Conservation (phyloP, 2,797 vertebrate genomes). For the Chromis chromis region DNA sequence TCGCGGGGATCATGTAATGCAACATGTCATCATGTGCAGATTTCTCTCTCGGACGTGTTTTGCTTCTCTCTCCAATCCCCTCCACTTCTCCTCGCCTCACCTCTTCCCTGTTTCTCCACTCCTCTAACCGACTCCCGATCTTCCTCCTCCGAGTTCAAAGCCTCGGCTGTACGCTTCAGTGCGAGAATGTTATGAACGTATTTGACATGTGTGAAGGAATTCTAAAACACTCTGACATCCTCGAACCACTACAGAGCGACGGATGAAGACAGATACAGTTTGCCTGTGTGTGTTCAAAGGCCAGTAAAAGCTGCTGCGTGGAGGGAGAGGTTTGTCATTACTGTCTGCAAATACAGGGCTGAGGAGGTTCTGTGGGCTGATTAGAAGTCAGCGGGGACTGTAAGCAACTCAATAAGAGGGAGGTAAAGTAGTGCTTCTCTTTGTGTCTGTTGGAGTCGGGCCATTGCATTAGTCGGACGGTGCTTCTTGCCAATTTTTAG, state of each 20-base stretch:
- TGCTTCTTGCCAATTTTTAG: conserved; percentile 28
- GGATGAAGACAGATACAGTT: conserved; percentile 43
- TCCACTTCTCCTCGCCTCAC: conserved; percentile 30
- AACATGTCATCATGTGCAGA: conserved; percentile 69
- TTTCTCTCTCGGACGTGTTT: conserved; percentile 32
- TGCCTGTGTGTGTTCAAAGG: conserved; percentile 55
- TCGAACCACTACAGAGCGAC: conserved; percentile 52
- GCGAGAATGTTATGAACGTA: conserved; percentile 56
- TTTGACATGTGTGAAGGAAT: conserved; percentile 64
- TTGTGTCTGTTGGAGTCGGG: conserved; percentile 50
- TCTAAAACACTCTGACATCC: conserved; percentile 56
- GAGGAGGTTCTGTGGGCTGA: conserved; percentile 76
- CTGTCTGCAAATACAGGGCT: conserved; percentile 76
- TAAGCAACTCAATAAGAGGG: conserved; percentile 71
- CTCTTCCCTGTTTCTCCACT: conserved; percentile 22
- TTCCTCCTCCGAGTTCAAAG: conserved; percentile 55
- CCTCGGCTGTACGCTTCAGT: conserved; percentile 40
- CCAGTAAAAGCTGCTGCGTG: conserved; percentile 53
- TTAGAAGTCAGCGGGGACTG: conserved; percentile 77
- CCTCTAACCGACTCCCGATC: conserved; percentile 14
- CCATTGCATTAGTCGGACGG: conserved; percentile 35
- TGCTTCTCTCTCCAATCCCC: conserved; percentile 10
- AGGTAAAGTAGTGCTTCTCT: conserved; percentile 51
- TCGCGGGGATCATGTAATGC: conserved; percentile 69
- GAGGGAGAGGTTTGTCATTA: conserved; percentile 82